These are phyloP conservation scores for Trinectes maculatus DNA, from an alignment of 2,113 vertebrate genomes.

Conservation along the genomic window DNA sequence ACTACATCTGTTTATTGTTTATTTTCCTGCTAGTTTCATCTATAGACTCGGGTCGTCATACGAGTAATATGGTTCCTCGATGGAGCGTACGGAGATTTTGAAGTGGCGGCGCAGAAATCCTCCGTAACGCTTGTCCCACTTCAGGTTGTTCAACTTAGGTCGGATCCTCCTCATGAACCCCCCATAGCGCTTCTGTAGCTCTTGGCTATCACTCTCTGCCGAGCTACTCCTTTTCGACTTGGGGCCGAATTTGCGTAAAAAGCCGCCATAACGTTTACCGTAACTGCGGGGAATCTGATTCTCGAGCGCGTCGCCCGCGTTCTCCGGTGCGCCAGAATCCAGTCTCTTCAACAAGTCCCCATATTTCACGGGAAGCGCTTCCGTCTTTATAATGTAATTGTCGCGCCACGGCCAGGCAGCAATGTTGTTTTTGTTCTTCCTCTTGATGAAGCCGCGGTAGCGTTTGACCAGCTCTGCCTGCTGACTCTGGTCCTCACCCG, in stretches of 20 bases:
- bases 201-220: slow-evolving; percentile 64
- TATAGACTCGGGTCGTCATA: slow-evolving; percentile 84
- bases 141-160: slow-evolving; percentile 93
- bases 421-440: slow-evolving; percentile 83
- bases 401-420: slow-evolving; percentile 76
- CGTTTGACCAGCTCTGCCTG: slow-evolving; percentile 77
- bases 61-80: slow-evolving; percentile 85
- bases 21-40: slow-evolving; percentile 14
- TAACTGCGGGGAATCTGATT: slow-evolving; percentile 43
- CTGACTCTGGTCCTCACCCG: slow-evolving; percentile 53
- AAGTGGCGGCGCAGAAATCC: slow-evolving; percentile 94
- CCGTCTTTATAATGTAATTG: slow-evolving; percentile 72
- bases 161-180: slow-evolving; percentile 95
- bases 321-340: slow-evolving; percentile 18
- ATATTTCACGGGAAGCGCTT: slow-evolving; percentile 74
- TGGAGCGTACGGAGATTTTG: slow-evolving; percentile 89
- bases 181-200: slow-evolving; percentile 95
- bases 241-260: slow-evolving; percentile 87
- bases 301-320: slow-evolving; percentile 31
- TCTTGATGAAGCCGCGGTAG: slow-evolving; percentile 87
- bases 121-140: slow-evolving; percentile 96
- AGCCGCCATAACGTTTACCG: slow-evolving; percentile 88
- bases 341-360: slow-evolving; percentile 73
- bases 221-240: slow-evolving; percentile 86
- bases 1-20: slow-evolving; percentile 57